Conservation (phyloP, 2,888 invertebrate species). For the Acronicta aceris region DNA sequence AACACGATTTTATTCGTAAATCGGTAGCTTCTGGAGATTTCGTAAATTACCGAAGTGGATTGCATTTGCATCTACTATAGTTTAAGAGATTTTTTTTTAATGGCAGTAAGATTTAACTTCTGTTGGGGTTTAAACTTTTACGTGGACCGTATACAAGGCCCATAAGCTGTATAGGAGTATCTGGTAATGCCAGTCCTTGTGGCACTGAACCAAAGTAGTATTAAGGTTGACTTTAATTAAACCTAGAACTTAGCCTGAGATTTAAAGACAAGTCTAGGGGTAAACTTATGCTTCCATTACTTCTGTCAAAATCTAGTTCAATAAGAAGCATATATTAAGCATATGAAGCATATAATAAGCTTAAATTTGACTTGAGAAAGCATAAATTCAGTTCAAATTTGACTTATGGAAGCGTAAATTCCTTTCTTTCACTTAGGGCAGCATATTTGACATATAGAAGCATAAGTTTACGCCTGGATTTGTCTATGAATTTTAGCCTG, state of each 20-base stretch:
- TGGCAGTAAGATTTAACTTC: background rate
- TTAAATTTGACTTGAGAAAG: too few species aligned
- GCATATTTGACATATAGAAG: too few species aligned
- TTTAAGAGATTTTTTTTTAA: background rate
- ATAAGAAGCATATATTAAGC: too few species aligned
- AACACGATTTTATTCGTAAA: background rate
- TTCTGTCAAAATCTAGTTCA: too few species aligned
- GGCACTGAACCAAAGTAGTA: constrained; percentile 55
- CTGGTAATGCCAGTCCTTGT: constrained; percentile 18
- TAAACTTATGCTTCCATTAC: too few species aligned
- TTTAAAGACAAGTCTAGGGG: too few species aligned
- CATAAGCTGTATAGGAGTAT: constrained; percentile 17
- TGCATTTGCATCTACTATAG: background rate
- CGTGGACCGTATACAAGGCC: background rate
- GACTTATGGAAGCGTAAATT: too few species aligned
- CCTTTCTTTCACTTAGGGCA: too few species aligned
- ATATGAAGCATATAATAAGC: too few species aligned
- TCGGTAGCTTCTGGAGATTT: background rate
- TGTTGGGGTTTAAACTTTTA: background rate
- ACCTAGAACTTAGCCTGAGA: background rate
- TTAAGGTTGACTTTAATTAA: constrained; percentile 16
- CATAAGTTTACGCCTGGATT: too few species aligned
- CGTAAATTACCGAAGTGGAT: background rate
- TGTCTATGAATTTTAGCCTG: background rate
- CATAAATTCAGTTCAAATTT: too few species aligned